These are phyloP conservation scores for Agonopterix heracliana DNA, from an alignment of 2,888 invertebrate genomes.

Conservation along the genomic window DNA sequence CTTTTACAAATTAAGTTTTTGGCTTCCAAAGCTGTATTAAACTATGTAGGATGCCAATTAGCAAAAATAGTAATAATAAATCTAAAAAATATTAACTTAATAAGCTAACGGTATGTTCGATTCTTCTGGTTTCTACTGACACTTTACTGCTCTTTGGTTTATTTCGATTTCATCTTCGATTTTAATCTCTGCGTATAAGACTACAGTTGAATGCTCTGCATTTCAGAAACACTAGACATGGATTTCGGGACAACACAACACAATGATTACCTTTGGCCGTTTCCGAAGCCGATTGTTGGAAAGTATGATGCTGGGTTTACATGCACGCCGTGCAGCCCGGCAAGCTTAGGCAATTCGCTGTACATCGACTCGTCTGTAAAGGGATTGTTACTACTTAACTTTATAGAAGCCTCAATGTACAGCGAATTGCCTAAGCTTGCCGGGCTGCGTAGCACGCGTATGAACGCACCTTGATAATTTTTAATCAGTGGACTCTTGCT, in stretches of 20 bases:
- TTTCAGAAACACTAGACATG: slow-evolving; percentile 30
- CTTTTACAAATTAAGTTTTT: slow-evolving; percentile 63
- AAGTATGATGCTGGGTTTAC: slow-evolving; percentile 71
- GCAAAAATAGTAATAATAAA: slow-evolving; percentile 60
- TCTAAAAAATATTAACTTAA: slow-evolving; percentile 63
- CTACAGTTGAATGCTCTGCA: background rate
- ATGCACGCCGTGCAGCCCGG: no score
- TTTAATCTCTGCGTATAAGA: background rate
- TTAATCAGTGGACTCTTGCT: no score
- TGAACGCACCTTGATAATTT: no score
- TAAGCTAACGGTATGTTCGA: slow-evolving; percentile 21
- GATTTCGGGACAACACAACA: slow-evolving; percentile 67
- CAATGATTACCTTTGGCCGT: slow-evolving; percentile 78
- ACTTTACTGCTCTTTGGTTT: background rate
- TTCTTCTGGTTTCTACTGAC: no score
- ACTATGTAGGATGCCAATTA: slow-evolving; percentile 73
- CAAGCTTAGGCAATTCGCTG: no score
- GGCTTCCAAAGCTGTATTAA: slow-evolving; percentile 64
- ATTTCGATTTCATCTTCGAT: background rate
- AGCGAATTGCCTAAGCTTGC: background rate
- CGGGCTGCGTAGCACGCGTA: background rate
- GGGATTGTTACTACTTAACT: no score
- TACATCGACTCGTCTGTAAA: no score
- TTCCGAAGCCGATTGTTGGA: slow-evolving; percentile 71
- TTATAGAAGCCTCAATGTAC: no score